These are phyloP conservation scores for Tolypeutes matacus DNA, from an alignment of 2,797 vertebrate genomes.

Conservation along the genomic window DNA sequence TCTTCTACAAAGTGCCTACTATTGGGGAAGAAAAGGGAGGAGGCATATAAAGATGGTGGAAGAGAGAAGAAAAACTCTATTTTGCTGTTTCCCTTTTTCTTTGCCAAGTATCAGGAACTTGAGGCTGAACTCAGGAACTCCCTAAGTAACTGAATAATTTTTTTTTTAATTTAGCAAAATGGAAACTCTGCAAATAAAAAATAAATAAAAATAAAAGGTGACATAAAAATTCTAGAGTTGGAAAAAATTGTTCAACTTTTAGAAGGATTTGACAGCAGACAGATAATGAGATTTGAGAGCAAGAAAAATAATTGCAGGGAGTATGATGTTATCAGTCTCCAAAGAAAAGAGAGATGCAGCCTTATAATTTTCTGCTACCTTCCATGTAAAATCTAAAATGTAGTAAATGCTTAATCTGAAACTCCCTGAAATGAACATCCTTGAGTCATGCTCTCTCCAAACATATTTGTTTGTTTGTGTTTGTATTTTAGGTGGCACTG, in stretches of 20 bases:
- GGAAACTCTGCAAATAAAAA: background rate
- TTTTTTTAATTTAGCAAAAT: conserved; percentile 35
- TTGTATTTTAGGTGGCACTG: conserved; percentile 67
- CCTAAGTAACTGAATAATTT: background rate
- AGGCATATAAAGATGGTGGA: background rate
- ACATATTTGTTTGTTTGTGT: conserved; percentile 28
- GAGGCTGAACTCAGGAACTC: background rate
- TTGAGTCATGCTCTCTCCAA: background rate
- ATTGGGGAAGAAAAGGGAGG: background rate
- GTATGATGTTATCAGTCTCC: background rate
- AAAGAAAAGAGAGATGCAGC: background rate
- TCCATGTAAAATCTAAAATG: background rate
- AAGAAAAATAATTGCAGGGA: background rate
- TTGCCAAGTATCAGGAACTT: background rate
- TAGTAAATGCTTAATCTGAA: background rate
- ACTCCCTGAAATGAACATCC: background rate
- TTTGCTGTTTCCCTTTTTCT: background rate
- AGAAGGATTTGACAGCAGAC: background rate
- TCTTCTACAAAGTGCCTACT: background rate
- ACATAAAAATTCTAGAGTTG: background rate
- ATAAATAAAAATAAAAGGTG: background rate
- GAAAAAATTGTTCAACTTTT: background rate
- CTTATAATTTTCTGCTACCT: background rate
- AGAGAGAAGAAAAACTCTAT: background rate
- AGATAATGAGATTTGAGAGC: background rate